Evolutionary conservation across 1,140 invertebrate genomes (phyloP), one percentile per base, ranked within the genome.

Genomic region (Chymomyza costata): DNA sequence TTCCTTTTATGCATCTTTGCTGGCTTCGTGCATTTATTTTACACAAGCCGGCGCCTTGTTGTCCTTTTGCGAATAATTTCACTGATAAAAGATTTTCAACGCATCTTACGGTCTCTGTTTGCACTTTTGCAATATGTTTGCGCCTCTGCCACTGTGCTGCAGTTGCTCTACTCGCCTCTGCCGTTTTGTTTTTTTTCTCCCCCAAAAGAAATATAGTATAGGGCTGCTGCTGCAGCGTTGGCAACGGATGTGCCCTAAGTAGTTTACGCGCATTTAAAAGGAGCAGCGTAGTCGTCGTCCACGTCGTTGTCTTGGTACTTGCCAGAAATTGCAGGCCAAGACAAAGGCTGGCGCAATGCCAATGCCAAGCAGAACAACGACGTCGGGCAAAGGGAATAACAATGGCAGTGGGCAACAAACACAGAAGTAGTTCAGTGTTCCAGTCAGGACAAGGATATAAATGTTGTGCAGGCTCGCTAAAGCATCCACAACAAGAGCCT

Each of bases 71-170:
- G 78, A 76, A 80, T 78, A 80, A 80, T 80, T 78, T 80, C 67
- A 60, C 73, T 71, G 67, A 78, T 78, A 78, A 78, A 78, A 69
- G 71, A 78, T 80, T 78, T 78, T 78, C 67, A 78, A 80, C 71
- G 73, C 71, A 71, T 78, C 71, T 78, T 71, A 60, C 71, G 71
- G 50, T 54, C 67, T 55, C 71, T 80, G 71, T 78, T 78, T 80
- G 71, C 67, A 61, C 71, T 80, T 44, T 67, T 46, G 73, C 71
- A 78, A 78, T 78, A 78, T 80, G 71, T 80, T 78, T 74, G 68
- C 48, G 43, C 21, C 21, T 25, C 21, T 25, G 21, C 3, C 21
- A 5, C 3, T 25, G 8, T 34, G 13, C 13, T 34, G n/a, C 11
- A 34, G n/a, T 25, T 5, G 11, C n/a, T 34, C n/a, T 44, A 28